Evolutionary conservation across 2,113 vertebrate species (phyloP), one percentile per base, ranked within the genome.

Genomic region (Halcyon senegalensis): DNA sequence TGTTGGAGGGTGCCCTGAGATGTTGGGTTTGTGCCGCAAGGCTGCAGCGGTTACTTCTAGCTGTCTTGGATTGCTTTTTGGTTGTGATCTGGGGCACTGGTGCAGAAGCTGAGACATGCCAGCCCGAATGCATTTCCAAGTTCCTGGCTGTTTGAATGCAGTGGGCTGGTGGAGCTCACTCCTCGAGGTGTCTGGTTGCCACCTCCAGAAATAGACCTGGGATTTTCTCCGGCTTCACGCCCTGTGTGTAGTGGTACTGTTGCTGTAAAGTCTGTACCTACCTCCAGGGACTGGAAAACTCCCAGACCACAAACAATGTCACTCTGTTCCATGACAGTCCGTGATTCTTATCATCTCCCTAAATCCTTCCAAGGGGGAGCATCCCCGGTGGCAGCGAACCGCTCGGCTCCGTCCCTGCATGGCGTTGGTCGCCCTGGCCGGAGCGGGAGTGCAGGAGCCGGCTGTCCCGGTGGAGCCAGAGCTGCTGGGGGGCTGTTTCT

Each of bases 191-290:
- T 39, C 20, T 50, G 11, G n/a, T 6, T 35, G 53, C 10, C 28
- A 60, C 67, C 73, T 59, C 39, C 62, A 56, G 51, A n/a, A 56
- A 8, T 8, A n/a, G 30, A 5, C 44, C 33, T 48, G 82, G 67
- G 60, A 1, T 13, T 16, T 35, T 73, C 56, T 35, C 56, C 83
- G 39, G 27, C 77, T 79, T 62, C 25, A 11, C 16, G 5, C 50
- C 14, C 2, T 0, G 0, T 10, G 8, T 1, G 5, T 11, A 31
- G 20, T 11, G 55, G 9, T 43, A 35, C 1, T 7, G 9, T 25
- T 67, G 51, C 50, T 74, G 15, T 23, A 24, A 20, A 9, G 14
- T 58, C 33, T 72, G 9, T 43, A 19, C 20, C 28, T 55, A 25
- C 33, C 46, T 10, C 37, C 48, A 63, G 55, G 64, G 20, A 41